phyloP scores from a whole-genome alignment of 2,888 invertebrate genomes.

The Callimorpha dominula region DNA sequence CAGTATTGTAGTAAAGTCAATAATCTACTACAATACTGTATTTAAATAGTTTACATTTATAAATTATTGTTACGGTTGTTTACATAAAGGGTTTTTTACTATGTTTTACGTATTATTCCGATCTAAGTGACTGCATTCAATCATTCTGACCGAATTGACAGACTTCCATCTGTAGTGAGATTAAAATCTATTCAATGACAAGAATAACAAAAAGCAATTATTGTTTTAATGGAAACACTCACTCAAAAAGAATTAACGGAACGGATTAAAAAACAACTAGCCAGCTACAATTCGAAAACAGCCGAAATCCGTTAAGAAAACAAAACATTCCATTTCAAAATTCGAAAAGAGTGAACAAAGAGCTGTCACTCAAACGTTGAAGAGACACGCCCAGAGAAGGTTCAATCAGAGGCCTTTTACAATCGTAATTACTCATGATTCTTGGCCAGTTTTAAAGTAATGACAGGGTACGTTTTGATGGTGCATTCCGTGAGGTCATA shows the following conservation, averaged over 20 bases:
- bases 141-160: no score
- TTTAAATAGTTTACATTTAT: no score
- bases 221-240: neutral
- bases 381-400: slow-evolving; percentile 67
- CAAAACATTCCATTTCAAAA: slow-evolving; percentile 64
- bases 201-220: neutral
- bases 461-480: slow-evolving; percentile 71
- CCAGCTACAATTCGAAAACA: slow-evolving; percentile 29
- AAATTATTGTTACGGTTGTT: neutral
- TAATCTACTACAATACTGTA: no score
- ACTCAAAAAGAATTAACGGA: neutral
- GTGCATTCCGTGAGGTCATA: slow-evolving; percentile 59
- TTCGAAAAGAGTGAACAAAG: slow-evolving; percentile 60
- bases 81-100: neutral
- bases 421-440: slow-evolving; percentile 70
- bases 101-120: neutral
- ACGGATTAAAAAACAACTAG: slow-evolving; percentile 8
- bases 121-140: neutral
- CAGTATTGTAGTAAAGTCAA: neutral
- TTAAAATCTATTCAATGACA: neutral
- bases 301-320: slow-evolving; percentile 60
- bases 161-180: neutral
- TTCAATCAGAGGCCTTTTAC: slow-evolving; percentile 61
- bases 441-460: slow-evolving; percentile 69
- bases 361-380: slow-evolving; percentile 75